Conservation (phyloP, 1,140 invertebrate species). For the Papilio dardanus region DNA sequence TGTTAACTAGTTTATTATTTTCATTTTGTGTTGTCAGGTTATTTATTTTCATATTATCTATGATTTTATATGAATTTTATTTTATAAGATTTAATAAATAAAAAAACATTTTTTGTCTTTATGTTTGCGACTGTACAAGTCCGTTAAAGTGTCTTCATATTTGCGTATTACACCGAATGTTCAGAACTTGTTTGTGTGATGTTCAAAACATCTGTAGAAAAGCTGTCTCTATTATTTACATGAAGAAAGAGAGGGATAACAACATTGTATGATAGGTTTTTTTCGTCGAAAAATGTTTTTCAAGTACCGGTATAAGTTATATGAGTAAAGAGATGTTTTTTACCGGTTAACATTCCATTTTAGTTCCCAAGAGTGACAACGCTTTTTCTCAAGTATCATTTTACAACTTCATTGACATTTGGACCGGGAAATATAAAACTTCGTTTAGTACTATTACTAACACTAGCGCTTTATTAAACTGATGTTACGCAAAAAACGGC, state of each 20-base stretch:
- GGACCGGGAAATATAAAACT: background rate
- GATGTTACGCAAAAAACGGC: no score
- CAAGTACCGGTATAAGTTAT: background rate
- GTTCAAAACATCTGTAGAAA: background rate
- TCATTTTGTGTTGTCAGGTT: no score
- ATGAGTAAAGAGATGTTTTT: background rate
- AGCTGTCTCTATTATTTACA: background rate
- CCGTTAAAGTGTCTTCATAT: slow-evolving; percentile 16
- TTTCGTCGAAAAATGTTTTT: slow-evolving; percentile 16
- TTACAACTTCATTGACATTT: background rate
- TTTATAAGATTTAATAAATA: no score
- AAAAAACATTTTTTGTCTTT: background rate
- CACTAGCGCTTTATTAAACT: no score
- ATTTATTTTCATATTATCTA: no score
- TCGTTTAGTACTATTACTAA: no score
- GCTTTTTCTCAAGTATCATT: background rate
- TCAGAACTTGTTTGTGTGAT: background rate
- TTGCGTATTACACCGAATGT: slow-evolving; percentile 3
- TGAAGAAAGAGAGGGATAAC: background rate
- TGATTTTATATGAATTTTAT: no score
- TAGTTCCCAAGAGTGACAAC: background rate
- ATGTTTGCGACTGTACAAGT: background rate
- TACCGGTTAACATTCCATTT: background rate
- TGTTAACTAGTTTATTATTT: no score
- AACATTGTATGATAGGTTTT: background rate